These are phyloP conservation scores for Lithophane semibrunnea DNA, from an alignment of 2,888 invertebrate species.

Conservation along the genomic window DNA sequence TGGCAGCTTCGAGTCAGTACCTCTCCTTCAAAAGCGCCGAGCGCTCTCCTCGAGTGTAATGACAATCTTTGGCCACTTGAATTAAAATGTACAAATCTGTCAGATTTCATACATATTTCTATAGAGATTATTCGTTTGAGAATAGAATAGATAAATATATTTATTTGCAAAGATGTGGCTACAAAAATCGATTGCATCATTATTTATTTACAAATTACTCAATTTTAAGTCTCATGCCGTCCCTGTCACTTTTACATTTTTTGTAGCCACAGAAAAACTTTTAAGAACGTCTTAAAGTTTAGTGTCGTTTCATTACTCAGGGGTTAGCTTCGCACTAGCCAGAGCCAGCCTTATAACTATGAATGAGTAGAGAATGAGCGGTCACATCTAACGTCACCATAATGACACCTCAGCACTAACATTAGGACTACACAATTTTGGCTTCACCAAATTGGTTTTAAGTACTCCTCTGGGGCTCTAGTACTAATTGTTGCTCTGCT, in stretches of 20 bases:
- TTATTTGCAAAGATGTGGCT: neutral
- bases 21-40: neutral
- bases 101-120: neutral
- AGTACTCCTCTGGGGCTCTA: conserved; percentile 23
- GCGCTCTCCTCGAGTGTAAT: neutral
- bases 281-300: neutral
- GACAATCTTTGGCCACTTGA: neutral
- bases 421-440: conserved; percentile 11
- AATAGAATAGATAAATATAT: neutral
- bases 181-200: neutral
- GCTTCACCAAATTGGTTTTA: conserved; percentile 28
- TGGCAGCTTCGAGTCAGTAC: neutral
- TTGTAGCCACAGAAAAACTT: neutral
- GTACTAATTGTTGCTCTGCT: conserved; percentile 9
- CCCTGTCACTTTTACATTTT: neutral
- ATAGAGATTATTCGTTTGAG: neutral
- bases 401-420: conserved; percentile 7
- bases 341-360: neutral
- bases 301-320: neutral
- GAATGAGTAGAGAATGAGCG: conserved; percentile 5
- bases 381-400: neutral
- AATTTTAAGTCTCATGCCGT: neutral
- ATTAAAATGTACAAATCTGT: neutral
- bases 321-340: neutral
- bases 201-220: neutral